Conservation (phyloP, 2,888 invertebrate genomes). For the Drosophila parthenogenetica region DNA sequence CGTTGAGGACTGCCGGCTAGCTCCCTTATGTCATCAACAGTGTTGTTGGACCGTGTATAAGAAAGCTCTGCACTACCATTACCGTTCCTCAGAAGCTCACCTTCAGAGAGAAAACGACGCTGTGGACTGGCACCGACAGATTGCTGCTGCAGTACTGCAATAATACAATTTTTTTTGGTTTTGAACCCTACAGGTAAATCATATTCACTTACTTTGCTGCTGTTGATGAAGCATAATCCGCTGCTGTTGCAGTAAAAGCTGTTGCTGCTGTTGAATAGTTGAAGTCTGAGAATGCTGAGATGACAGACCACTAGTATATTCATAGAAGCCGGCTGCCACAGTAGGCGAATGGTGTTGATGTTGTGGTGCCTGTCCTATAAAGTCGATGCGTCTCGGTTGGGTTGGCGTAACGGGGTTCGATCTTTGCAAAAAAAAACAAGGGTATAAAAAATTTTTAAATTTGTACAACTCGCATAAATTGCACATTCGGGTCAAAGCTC, state of each 20-base stretch:
- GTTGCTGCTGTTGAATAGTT: conserved; percentile 84
- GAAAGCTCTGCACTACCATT: conserved; percentile 86
- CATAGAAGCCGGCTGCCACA: conserved; percentile 84
- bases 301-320: conserved; percentile 83
- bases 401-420: conserved; percentile 97
- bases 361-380: conserved; percentile 88
- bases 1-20: conserved; percentile 95
- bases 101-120: conserved; percentile 92
- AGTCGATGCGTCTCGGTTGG: conserved; percentile 94
- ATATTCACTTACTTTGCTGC: conserved; percentile 74
- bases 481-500: no score
- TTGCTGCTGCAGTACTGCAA: conserved; percentile 65
- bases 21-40: conserved; percentile 94
- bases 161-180: background rate
- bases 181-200: background rate
- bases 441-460: no score
- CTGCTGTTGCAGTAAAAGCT: conserved; percentile 83
- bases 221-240: conserved; percentile 81
- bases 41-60: conserved; percentile 90
- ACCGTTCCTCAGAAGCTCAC: conserved; percentile 91
- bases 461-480: no score
- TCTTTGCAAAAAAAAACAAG: conserved; percentile 87
- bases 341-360: conserved; percentile 81
- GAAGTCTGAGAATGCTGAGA: conserved; percentile 84
- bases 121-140: conserved; percentile 88